phyloP scores from a whole-genome alignment of 2,113 vertebrate species.

The Lonchura striata region DNA sequence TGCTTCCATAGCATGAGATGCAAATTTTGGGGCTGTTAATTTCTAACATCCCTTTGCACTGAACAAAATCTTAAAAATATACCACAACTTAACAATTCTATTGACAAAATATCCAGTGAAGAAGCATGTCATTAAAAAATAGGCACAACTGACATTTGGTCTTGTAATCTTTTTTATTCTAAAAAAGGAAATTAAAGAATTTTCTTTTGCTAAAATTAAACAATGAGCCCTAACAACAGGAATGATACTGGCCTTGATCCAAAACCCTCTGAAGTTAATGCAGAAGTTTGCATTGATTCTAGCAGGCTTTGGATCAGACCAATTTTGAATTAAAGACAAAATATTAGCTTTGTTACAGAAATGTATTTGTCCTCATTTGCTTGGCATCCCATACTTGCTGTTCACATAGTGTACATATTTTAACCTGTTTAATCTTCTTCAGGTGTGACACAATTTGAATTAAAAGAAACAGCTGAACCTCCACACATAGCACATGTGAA shows the following conservation, averaged over 20 bases:
- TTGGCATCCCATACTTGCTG: not conserved
- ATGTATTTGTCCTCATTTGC: not conserved
- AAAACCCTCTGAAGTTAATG: not conserved
- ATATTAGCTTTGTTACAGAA: not conserved
- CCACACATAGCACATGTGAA: not conserved
- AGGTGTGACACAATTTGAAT: not conserved
- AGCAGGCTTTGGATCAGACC: not conserved
- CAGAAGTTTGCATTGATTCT: not conserved
- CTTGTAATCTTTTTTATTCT: not conserved
- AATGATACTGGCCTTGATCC: not conserved
- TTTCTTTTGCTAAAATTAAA: constrained; percentile 48
- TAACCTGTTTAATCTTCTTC: not conserved
- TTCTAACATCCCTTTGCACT: not conserved
- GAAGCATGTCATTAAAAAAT: constrained; percentile 18
- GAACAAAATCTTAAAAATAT: constrained; percentile 20
- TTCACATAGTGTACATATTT: not conserved
- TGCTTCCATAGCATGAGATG: not conserved
- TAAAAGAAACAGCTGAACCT: not conserved
- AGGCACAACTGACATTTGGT: constrained; percentile 7
- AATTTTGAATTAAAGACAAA: not conserved
- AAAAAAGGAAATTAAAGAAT: constrained; percentile 24
- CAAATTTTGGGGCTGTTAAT: not conserved
- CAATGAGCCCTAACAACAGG: not conserved
- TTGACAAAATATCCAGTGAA: constrained; percentile 47
- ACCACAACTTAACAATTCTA: not conserved